Evolutionary conservation across 2,797 vertebrate species (phyloP).

Genomic region (Malurus leucopterus): DNA sequence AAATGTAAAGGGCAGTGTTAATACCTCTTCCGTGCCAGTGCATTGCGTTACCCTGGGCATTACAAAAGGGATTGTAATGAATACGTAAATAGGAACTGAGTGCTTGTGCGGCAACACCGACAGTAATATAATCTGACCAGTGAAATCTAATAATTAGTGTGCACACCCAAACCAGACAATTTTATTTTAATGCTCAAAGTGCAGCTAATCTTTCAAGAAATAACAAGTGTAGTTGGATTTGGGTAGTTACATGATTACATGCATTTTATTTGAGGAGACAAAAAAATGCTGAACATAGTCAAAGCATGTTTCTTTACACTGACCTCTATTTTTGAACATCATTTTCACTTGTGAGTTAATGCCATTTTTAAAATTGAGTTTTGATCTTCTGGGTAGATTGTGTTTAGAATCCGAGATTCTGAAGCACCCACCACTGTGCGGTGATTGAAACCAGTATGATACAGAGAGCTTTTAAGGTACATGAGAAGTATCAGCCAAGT

Average conservation of each 20-base stretch:
- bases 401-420: slow-evolving; percentile 61
- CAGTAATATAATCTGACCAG: neutral
- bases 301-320: slow-evolving; percentile 23
- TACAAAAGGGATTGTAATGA: neutral
- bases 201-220: slow-evolving; percentile 8
- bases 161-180: neutral
- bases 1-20: neutral
- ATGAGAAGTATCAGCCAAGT: slow-evolving; percentile 51
- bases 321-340: slow-evolving; percentile 58
- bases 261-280: neutral
- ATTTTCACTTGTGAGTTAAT: slow-evolving; percentile 64
- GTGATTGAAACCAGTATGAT: slow-evolving; percentile 62
- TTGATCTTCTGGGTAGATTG: slow-evolving; percentile 60
- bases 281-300: slow-evolving; percentile 26
- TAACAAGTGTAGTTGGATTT: slow-evolving; percentile 1
- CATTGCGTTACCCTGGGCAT: neutral
- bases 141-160: neutral
- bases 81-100: neutral
- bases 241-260: slow-evolving; percentile 9
- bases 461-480: slow-evolving; percentile 58
- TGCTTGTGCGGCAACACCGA: neutral
- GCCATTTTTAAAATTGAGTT: slow-evolving; percentile 64
- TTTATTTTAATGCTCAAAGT: neutral
- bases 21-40: neutral
- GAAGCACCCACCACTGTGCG: slow-evolving; percentile 49